These are phyloP conservation scores for Drosophila triauraria DNA, from an alignment of 1,140 invertebrate genomes.

Conservation along the genomic window DNA sequence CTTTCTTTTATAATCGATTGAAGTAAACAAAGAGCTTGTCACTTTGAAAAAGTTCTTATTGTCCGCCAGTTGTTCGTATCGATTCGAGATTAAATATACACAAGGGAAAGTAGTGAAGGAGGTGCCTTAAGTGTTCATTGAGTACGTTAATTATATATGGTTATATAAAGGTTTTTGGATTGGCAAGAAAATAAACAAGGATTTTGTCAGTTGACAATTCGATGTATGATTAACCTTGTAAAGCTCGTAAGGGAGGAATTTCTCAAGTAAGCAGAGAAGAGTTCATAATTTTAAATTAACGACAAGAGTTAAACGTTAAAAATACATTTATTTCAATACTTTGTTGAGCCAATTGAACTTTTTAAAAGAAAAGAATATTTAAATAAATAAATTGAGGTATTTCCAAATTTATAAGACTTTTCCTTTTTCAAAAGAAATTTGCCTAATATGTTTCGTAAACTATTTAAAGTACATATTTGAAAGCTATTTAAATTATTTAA, in stretches of 20 bases:
- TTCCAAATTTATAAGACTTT: no score
- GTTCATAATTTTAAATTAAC: background rate
- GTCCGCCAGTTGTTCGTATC: background rate
- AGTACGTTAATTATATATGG: background rate
- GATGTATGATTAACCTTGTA: no score
- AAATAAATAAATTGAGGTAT: rapidly evolving
- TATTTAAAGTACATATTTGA: no score
- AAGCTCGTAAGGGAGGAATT: background rate
- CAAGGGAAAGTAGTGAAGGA: background rate
- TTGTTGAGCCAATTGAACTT: background rate
- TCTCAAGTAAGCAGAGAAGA: background rate
- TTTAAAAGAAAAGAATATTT: background rate
- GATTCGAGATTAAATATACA: slow-evolving; percentile 13
- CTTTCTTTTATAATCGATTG: slow-evolving; percentile 34
- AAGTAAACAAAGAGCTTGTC: slow-evolving; percentile 47
- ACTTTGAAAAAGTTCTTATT: slow-evolving; percentile 13
- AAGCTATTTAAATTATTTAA: background rate
- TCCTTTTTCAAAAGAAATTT: no score
- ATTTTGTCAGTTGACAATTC: background rate
- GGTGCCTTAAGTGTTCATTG: background rate
- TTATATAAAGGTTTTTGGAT: background rate
- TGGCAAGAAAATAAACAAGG: background rate
- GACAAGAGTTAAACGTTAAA: background rate
- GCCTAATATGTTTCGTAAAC: no score
- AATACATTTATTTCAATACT: background rate